phyloP scores from a whole-genome alignment of 2,797 vertebrate species.

The Peromyscus attwateri region DNA sequence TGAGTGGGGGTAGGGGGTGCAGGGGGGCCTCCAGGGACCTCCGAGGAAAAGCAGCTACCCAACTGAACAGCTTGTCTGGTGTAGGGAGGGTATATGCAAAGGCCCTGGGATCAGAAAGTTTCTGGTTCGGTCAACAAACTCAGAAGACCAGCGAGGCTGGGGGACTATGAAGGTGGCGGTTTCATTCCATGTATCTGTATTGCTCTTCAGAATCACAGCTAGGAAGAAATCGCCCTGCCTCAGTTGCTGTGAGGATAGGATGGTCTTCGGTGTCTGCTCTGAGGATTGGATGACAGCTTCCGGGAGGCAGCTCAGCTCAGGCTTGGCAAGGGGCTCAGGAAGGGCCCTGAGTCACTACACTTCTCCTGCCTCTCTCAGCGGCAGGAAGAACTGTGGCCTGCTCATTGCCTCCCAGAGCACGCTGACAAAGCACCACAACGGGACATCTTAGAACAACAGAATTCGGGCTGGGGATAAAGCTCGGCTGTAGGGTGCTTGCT shows the following conservation, averaged over 20 bases:
- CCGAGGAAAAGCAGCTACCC: background rate
- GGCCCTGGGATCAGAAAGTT: background rate
- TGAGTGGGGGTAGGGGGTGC: background rate
- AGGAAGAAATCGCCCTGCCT: too few species aligned
- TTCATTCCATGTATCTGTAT: background rate
- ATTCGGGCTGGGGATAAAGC: background rate
- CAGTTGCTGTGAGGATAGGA: background rate
- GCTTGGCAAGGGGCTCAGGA: background rate
- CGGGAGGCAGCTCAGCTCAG: background rate
- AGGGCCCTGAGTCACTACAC: rapidly evolving
- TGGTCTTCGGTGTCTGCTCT: rapidly evolving
- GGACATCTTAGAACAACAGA: background rate
- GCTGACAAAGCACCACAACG: background rate
- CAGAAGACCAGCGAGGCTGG: background rate
- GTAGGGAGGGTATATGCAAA: background rate
- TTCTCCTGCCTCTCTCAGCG: background rate
- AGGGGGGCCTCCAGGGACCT: background rate
- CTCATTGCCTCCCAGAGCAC: background rate
- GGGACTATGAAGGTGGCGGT: background rate
- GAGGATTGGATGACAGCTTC: background rate
- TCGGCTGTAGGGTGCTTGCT: background rate
- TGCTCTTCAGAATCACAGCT: background rate
- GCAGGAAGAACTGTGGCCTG: background rate
- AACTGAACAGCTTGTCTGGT: too few species aligned
- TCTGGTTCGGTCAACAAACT: background rate